Base-by-base conservation (phyloP, 1,140 invertebrate genomes). In the Brachionus manjavacas region DNA sequence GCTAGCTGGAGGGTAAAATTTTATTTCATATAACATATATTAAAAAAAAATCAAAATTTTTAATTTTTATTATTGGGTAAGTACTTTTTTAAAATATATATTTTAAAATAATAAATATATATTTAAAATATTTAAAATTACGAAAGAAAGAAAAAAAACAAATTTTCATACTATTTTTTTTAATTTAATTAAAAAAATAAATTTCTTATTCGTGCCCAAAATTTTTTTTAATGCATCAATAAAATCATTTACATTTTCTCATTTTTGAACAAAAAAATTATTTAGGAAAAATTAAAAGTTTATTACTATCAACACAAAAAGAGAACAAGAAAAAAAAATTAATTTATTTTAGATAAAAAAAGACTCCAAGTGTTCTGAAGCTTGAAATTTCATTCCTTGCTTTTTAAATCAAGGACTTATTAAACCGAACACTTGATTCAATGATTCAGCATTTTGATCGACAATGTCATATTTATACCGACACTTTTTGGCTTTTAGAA, bases 401-500 rank as follows among this genome's bases (percentile, higher is more conserved):
- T 20, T 55, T 55, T 55, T 7, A 55, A 55, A 55, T 20, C 52
- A 55, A 55, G 52, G 52, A 55, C n/a, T 14, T 35, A 11, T 2
- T n/a, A 3, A 16, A 35, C 0, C 25, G 64, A 68, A 68, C 64
- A 68, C 64, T 31, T 68, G 64, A 16, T 64, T 14, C 55, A 64
- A 64, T 9, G 55, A 31, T 31, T 31, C 39, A n/a, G n/a, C 66
- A 68, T 14, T 68, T 31, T 68, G 16, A 31, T 39, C 31, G 16
- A 68, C 14, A 68, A 68, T n/a, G 7, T 68, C 25, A 16, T 31
- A 14, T 68, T 68, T 11, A 68, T 0, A 68, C 66, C 25, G 66
- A 68, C 25, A 68, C 66, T 68, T 68, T 68, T 68, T 68, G 66
- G 23, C 66, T 68, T 68, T 68, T 68, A 39, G 25, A 31, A 35